Evolutionary conservation across 2,113 vertebrate genomes (phyloP).

Genomic region (Dipodomys merriami): DNA sequence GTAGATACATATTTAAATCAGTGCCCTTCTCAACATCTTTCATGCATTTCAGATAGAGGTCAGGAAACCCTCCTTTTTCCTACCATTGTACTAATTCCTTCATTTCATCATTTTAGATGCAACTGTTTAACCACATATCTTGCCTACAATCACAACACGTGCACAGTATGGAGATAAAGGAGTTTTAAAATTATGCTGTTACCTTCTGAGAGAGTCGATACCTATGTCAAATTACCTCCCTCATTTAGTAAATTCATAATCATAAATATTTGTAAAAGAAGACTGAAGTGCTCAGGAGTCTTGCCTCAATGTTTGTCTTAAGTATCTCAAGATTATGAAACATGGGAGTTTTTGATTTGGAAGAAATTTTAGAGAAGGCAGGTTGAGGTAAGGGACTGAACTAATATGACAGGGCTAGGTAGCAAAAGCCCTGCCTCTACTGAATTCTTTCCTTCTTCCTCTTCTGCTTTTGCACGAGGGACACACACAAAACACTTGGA

Average conservation of each 20-base stretch:
- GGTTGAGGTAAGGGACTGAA: neutral
- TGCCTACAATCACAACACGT: neutral
- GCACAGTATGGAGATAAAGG: neutral
- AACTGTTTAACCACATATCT: neutral
- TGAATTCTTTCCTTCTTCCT: no score
- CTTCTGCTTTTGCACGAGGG: neutral
- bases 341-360: neutral
- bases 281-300: neutral
- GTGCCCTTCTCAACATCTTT: neutral
- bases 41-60: neutral
- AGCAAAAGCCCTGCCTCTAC: neutral
- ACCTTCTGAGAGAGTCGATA: neutral
- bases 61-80: no score
- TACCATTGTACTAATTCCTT: neutral
- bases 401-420: neutral
- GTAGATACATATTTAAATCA: neutral
- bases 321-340: slow-evolving; percentile 4
- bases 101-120: neutral
- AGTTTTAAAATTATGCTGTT: neutral
- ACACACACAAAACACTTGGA: neutral
- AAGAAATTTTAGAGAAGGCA: neutral
- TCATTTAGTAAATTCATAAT: neutral
- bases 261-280: slow-evolving; percentile 51
- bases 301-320: neutral
- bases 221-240: neutral